Conservation (phyloP, 2,888 invertebrate species). For the Gryllus longicercus region DNA sequence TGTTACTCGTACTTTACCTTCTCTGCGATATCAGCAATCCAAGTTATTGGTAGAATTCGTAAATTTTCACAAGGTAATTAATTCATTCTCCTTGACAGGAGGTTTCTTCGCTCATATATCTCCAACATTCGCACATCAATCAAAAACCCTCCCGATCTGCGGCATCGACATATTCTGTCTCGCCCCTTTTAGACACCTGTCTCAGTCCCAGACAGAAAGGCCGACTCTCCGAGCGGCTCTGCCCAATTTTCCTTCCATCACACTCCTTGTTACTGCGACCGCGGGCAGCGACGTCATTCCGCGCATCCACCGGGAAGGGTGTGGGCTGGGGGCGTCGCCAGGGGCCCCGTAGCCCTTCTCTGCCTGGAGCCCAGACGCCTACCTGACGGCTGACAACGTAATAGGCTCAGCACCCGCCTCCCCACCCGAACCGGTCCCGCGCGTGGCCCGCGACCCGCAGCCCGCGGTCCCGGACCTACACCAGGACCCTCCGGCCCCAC, state of each 20-base stretch:
- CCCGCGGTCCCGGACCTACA: background rate
- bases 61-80: too few species aligned
- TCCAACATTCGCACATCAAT: background rate
- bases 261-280: background rate
- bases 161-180: background rate
- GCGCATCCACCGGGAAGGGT: background rate
- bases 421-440: background rate
- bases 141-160: background rate
- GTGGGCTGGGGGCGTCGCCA: background rate
- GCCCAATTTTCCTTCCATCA: slow-evolving; percentile 10
- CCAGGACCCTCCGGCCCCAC: background rate
- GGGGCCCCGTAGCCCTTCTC: background rate
- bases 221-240: background rate
- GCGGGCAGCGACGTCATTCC: background rate
- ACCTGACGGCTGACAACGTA: background rate
- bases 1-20: too few species aligned
- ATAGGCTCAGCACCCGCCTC: background rate
- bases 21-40: too few species aligned
- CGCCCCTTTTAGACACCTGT: background rate
- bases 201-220: background rate
- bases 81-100: too few species aligned
- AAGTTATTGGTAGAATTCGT: too few species aligned
- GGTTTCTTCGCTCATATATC: background rate
- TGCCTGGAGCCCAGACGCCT: background rate
- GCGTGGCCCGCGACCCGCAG: background rate